Percentiles rank a stretch among this genome's conserved stretches.
Conservation (phyloP, 2,888 invertebrate species). For the Yponomeuta sedellus region DNA sequence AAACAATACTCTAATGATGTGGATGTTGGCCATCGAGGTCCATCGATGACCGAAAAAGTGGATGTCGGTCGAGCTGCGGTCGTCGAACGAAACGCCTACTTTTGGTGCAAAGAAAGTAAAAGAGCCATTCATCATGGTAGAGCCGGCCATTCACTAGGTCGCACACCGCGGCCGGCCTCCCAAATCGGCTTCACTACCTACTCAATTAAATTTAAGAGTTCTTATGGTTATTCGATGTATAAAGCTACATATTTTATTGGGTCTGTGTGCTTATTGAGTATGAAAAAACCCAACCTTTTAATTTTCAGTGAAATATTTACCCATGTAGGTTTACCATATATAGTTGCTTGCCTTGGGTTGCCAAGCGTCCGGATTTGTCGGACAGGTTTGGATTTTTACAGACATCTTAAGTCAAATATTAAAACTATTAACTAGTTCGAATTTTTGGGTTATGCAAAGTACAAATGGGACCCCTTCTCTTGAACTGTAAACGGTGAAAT, state of each 20-base stretch:
- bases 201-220: background rate
- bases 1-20: background rate
- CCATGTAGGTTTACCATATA: too few species aligned
- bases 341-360: too few species aligned
- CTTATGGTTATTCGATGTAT: background rate
- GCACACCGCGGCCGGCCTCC: conserved; percentile 59
- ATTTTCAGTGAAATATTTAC: too few species aligned
- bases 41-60: conserved; percentile 10
- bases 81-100: conserved; percentile 49
- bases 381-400: too few species aligned
- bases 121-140: conserved; percentile 53
- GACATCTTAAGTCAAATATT: too few species aligned
- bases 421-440: too few species aligned
- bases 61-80: conserved; percentile 10
- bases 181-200: conserved; percentile 48
- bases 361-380: too few species aligned
- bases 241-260: background rate
- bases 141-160: conserved; percentile 53
- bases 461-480: too few species aligned
- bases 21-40: background rate
- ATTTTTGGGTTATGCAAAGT: too few species aligned
- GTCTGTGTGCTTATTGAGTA: background rate
- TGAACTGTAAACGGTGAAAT: too few species aligned
- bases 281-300: background rate
- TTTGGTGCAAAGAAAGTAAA: conserved; percentile 69